Base-by-base conservation (phyloP, 2,797 vertebrate genomes). In the Xenopus petersii region DNA sequence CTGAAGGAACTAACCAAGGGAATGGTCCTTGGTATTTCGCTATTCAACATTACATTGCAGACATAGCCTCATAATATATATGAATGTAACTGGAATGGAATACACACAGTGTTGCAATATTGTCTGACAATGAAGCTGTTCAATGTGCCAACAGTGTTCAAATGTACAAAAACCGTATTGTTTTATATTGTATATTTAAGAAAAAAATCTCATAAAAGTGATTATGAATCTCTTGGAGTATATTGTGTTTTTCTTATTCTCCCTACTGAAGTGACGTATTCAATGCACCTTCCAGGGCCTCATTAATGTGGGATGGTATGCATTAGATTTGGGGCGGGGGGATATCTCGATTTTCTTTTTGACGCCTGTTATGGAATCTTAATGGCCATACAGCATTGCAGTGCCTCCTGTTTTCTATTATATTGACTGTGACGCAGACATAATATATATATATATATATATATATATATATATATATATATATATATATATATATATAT, bases 61-160 rank as follows among this genome's bases (percentile, higher is more conserved):
- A 56, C 8, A 51, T 17, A 56, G 54, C 54, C 69, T 72, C 71
- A 70, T 79, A 64, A 54, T 69, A 73, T 78, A 60, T 73, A 74
- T 61, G 76, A 79, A 79, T 79, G 76, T 79, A 79, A 73, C 76
- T 64, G 42, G 48, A 49, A 48, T 51, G 36, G 21, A 70, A 65
- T 60, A 60, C 59, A 77, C 42, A 75, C 68, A 55, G 71, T 42
- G 36, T 70, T 65, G 64, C 66, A 79, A 65, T 73, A 64, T 12
- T 70, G 76, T 73, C 58, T 91, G 87, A 89, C 84, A 79, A 77
- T 77, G 74, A 81, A 75, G 74, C 84, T 87, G 81, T 90, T 82
- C 82, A 80, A 86, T 75, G 93, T 95, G 94, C 94, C 93, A 95
- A 94, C 84, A 82, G 83, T 89, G 91, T 87, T 88, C 84, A 83